Conservation (phyloP, 2,113 vertebrate species). For the Oncorhynchus nerka region DNA sequence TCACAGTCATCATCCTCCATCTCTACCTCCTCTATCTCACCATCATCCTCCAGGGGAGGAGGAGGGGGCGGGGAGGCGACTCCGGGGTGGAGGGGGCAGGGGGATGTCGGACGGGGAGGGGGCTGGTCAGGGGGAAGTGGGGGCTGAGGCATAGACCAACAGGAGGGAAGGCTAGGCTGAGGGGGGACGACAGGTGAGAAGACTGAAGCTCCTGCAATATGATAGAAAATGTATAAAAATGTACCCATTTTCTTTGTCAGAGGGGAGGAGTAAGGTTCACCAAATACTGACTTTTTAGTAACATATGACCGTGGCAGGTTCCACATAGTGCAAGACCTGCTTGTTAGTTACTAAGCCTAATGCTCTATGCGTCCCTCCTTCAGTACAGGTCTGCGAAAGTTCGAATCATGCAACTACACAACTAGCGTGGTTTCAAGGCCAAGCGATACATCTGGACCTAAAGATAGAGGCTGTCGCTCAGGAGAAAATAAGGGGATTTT, state of each 20-base stretch:
- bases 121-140: conserved; percentile 84
- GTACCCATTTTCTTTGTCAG: neutral
- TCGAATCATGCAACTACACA: conserved; percentile 6
- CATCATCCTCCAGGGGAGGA: conserved; percentile 84
- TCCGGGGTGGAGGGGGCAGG: conserved; percentile 79
- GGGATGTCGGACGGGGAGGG: conserved; percentile 81
- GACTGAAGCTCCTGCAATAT: conserved; percentile 28
- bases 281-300: neutral
- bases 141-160: conserved; percentile 78
- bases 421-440: neutral
- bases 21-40: conserved; percentile 94
- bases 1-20: conserved; percentile 96
- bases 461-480: neutral
- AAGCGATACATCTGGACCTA: neutral
- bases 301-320: neutral
- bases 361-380: conserved; percentile 39
- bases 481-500: neutral
- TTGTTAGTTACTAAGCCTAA: neutral
- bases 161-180: conserved; percentile 68
- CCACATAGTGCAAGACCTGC: too few species aligned
- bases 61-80: conserved; percentile 78
- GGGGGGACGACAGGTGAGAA: conserved; percentile 27
- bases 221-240: neutral
- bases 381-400: conserved; percentile 79
- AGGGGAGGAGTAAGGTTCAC: neutral